These are phyloP conservation scores for Ophiothrix spiculata DNA, from an alignment of 35 echinoderm and acorn worm genomes.

Conservation along the genomic window DNA sequence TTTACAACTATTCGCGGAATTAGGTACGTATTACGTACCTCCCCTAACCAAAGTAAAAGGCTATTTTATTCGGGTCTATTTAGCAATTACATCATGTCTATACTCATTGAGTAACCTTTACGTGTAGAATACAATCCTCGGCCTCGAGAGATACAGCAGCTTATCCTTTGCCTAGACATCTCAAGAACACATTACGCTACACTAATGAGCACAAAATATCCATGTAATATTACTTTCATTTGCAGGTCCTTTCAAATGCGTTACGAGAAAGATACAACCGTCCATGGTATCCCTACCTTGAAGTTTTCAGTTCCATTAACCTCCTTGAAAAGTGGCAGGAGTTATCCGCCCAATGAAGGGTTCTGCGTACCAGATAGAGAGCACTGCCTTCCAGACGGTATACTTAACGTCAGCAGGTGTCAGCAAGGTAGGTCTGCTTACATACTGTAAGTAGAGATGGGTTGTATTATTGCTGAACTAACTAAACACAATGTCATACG, in stretches of 20 bases:
- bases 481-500: not conserved
- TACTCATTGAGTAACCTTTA: too few species aligned
- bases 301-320: not conserved
- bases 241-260: constrained; percentile 7
- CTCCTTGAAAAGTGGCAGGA: not conserved
- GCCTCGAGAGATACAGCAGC: too few species aligned
- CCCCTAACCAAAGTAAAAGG: too few species aligned
- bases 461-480: not conserved
- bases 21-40: too few species aligned
- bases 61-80: too few species aligned
- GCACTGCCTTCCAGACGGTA: constrained; percentile 28
- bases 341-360: constrained; percentile 24
- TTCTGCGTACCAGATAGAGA: constrained; percentile 17
- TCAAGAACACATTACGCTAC: too few species aligned
- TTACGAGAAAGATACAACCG: constrained; percentile 12
- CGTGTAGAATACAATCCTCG: too few species aligned
- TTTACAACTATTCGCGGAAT: too few species aligned
- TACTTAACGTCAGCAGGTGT: constrained; percentile 34
- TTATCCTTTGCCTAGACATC: too few species aligned
- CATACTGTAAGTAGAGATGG: not conserved
- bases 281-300: constrained; percentile 1
- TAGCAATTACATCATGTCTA: too few species aligned
- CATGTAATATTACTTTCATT: too few species aligned
- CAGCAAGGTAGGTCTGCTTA: constrained; percentile 24
- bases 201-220: too few species aligned